Evolutionary conservation across 2,113 vertebrate species (phyloP).

Genomic region (Tyto alba): DNA sequence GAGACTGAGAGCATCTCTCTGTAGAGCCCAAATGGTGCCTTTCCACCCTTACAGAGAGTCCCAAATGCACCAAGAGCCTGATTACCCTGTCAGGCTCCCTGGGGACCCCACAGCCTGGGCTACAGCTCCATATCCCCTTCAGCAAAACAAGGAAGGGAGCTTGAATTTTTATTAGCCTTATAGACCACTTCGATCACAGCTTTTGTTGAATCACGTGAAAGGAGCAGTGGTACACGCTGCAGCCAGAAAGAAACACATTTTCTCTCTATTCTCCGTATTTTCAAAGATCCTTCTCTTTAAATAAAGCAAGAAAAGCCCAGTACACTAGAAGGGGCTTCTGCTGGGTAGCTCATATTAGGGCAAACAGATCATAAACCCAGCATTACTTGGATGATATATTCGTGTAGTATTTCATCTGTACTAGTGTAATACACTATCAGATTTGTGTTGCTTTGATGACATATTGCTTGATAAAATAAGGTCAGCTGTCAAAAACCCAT

Average conservation of each 20-base stretch:
- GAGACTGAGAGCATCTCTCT: not conserved
- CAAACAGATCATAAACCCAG: not conserved
- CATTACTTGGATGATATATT: not conserved
- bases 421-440: not conserved
- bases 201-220: not conserved
- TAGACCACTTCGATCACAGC: not conserved
- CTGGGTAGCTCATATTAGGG: not conserved
- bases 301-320: not conserved
- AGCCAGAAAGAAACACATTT: not conserved
- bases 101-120: not conserved
- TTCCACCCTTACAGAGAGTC: not conserved
- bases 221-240: not conserved
- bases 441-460: slow-evolving; percentile 21
- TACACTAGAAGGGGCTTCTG: not conserved
- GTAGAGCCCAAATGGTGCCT: too few species aligned
- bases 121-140: not conserved
- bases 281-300: not conserved
- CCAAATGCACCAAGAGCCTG: rapidly evolving
- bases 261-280: not conserved
- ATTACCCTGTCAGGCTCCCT: rapidly evolving
- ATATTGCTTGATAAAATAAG: slow-evolving; percentile 41
- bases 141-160: not conserved
- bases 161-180: not conserved
- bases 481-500: slow-evolving; percentile 45
- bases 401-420: slow-evolving; percentile 2